Evolutionary conservation across 2,113 vertebrate species (phyloP).

Genomic region (Heterocephalus glaber): DNA sequence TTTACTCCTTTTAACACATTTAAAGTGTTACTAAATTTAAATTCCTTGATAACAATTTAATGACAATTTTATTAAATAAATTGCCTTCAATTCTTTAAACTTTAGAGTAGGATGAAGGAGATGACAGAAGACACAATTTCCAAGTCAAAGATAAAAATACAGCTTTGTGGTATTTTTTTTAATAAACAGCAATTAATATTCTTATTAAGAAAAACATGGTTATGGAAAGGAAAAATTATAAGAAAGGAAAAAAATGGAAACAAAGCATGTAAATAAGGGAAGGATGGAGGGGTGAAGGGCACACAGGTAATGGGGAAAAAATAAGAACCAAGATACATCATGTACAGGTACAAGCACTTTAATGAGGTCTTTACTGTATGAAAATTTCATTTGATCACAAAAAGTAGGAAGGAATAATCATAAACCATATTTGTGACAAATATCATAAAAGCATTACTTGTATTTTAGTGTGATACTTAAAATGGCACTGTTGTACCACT

Average conservation of each 20-base stretch:
- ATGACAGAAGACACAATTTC: slow-evolving; percentile 7
- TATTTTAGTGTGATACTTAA: slow-evolving; percentile 51
- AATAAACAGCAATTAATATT: slow-evolving; percentile 42
- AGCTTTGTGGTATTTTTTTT: not conserved
- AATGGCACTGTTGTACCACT: slow-evolving; percentile 1
- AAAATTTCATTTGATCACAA: slow-evolving; percentile 45
- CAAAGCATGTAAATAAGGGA: too few species aligned
- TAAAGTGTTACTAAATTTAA: slow-evolving; percentile 46
- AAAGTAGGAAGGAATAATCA: slow-evolving; percentile 23
- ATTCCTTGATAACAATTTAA: slow-evolving; percentile 8
- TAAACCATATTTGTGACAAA: slow-evolving; percentile 38
- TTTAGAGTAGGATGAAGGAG: not conserved
- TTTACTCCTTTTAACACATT: slow-evolving; percentile 28
- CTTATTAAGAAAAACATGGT: slow-evolving; percentile 39
- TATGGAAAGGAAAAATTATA: too few species aligned
- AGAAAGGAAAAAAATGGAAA: too few species aligned
- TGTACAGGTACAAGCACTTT: not conserved
- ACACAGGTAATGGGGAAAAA: too few species aligned
- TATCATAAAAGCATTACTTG: slow-evolving; percentile 40
- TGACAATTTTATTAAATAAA: slow-evolving; percentile 48
- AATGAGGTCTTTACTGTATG: slow-evolving; percentile 26
- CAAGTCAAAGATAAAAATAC: slow-evolving; percentile 36
- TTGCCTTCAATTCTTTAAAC: slow-evolving; percentile 45
- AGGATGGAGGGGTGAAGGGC: too few species aligned
- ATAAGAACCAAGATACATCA: too few species aligned